phyloP scores from a whole-genome alignment of 2,797 vertebrate genomes.

The Iguana delicatissima region DNA sequence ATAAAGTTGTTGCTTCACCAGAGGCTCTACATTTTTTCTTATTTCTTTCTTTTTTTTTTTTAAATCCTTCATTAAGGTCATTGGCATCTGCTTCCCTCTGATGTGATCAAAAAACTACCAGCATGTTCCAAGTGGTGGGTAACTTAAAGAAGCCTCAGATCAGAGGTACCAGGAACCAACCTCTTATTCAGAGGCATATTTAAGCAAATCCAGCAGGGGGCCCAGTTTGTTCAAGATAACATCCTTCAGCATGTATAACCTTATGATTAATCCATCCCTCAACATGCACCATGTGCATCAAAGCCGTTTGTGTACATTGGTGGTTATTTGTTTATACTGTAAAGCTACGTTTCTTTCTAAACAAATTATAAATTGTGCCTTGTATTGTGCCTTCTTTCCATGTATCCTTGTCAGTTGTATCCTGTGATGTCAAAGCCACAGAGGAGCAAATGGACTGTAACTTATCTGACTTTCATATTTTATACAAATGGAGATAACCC shows the following conservation, averaged over 20 bases:
- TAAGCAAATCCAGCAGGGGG: neutral
- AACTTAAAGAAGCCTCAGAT: neutral
- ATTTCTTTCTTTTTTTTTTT: no score
- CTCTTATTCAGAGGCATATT: neutral
- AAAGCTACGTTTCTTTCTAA: neutral
- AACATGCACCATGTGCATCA: neutral
- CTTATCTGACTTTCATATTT: neutral
- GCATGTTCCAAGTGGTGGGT: neutral
- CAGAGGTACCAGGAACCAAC: neutral
- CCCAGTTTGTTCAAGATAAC: neutral
- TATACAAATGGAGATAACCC: neutral
- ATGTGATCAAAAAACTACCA: neutral
- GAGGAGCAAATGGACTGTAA: neutral
- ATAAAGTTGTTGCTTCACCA: neutral
- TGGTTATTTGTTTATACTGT: neutral
- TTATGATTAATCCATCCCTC: neutral
- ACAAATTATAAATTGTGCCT: neutral
- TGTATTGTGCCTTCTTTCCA: no score
- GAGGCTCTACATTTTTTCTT: neutral
- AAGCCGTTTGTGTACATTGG: neutral
- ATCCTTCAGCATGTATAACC: neutral
- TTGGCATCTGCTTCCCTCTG: neutral
- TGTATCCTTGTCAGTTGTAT: neutral
- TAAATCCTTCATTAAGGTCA: neutral
- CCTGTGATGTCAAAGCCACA: neutral